Conservation (phyloP, 2,113 vertebrate species). For the Ploceus nigricollis region DNA sequence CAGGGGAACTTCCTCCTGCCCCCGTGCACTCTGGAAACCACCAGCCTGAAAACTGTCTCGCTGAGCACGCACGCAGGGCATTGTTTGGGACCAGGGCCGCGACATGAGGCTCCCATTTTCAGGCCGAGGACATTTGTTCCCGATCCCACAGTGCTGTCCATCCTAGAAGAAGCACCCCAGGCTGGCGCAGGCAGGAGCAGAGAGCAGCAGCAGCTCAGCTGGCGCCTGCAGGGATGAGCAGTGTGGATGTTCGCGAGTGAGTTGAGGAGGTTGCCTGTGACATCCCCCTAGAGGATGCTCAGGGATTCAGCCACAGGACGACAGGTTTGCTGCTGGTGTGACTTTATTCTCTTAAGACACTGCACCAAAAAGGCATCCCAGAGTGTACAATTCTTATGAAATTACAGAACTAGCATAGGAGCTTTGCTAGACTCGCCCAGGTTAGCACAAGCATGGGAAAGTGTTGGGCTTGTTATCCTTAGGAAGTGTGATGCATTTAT, state of each 20-base stretch:
- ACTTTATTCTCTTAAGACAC: background rate
- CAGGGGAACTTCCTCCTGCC: background rate
- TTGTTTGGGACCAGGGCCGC: accelerated
- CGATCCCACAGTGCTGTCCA: accelerated
- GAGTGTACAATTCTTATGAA: accelerated
- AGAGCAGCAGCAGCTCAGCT: background rate
- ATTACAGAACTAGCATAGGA: background rate
- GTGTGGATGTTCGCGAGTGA: background rate
- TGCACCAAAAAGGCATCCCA: background rate
- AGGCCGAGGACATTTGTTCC: background rate
- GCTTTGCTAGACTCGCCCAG: background rate
- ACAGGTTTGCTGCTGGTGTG: background rate
- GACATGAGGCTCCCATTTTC: background rate
- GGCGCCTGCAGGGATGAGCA: accelerated
- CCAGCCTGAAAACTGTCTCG: accelerated
- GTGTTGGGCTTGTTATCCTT: background rate
- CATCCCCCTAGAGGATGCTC: background rate
- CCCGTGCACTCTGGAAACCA: accelerated
- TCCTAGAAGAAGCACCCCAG: background rate
- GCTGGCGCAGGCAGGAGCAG: background rate
- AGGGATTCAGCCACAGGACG: background rate
- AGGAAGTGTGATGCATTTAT: background rate
- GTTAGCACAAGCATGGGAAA: background rate
- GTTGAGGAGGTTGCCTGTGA: background rate
- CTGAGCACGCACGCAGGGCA: accelerated